A percentile compares a stretch with the other conserved stretches of the same genome.
Conservation (phyloP, 2,113 vertebrate genomes). For the Delphinus delphis region DNA sequence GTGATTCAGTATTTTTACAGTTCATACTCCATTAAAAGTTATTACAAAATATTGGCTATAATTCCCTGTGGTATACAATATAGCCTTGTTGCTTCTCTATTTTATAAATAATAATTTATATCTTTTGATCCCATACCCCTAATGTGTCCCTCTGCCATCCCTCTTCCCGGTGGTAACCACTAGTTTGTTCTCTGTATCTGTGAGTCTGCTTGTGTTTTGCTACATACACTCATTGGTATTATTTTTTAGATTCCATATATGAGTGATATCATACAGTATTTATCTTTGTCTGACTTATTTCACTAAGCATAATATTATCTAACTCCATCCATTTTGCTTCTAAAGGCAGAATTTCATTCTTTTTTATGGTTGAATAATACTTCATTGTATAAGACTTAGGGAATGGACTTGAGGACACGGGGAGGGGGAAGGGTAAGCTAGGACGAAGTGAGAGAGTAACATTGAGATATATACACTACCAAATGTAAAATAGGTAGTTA, state of each 20-base stretch:
- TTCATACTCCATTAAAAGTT: neutral
- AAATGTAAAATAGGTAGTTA: too few species aligned
- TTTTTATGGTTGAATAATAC: neutral
- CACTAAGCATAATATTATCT: neutral
- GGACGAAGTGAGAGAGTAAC: too few species aligned
- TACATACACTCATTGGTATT: neutral
- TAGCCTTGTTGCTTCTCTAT: neutral
- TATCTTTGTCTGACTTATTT: neutral
- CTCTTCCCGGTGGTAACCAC: neutral
- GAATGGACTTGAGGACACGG: too few species aligned
- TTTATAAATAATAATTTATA: neutral
- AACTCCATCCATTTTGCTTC: neutral
- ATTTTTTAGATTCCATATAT: neutral
- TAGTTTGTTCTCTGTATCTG: neutral
- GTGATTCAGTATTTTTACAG: neutral
- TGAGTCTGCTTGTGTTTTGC: neutral
- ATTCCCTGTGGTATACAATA: too few species aligned
- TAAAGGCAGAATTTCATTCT: neutral
- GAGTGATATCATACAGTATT: neutral
- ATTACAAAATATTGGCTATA: neutral
- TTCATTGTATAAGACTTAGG: neutral
- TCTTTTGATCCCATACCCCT: neutral
- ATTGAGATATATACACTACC: too few species aligned
- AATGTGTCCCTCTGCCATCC: neutral
- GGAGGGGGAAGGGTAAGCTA: too few species aligned